phyloP scores from a whole-genome alignment of 2,113 vertebrate genomes.

The Mastomys coucha region DNA sequence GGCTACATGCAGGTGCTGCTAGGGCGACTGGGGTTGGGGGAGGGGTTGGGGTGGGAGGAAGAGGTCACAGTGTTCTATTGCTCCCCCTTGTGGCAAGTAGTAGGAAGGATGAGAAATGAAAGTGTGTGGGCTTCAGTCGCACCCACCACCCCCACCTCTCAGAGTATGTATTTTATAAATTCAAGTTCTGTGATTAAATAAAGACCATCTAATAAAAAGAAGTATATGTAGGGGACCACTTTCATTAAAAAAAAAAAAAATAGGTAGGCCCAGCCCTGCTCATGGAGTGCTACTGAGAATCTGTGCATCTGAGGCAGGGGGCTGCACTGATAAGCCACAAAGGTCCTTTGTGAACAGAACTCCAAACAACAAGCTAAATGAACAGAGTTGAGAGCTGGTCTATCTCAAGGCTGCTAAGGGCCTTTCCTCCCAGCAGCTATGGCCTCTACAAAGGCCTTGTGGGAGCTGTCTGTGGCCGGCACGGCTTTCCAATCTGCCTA shows the following conservation, averaged over 20 bases:
- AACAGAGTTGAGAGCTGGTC: background rate
- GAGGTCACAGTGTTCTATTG: background rate
- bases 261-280: background rate
- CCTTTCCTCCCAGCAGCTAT: rapidly evolving
- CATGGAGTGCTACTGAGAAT: background rate
- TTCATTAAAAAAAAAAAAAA: background rate
- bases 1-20: background rate
- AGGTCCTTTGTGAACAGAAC: background rate
- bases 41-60: background rate
- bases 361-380: background rate
- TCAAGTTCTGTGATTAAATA: background rate
- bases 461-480: rapidly evolving
- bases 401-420: background rate
- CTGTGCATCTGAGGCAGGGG: background rate
- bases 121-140: background rate
- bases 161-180: background rate
- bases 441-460: background rate
- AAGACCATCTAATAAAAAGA: background rate
- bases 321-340: background rate
- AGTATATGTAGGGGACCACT: background rate
- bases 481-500: background rate
- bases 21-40: no score
- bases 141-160: rapidly evolving
- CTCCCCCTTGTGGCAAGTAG: conserved; percentile 4
- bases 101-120: background rate